phyloP scores from a whole-genome alignment of 2,113 vertebrate genomes.

The Gymnocephalus cernua region DNA sequence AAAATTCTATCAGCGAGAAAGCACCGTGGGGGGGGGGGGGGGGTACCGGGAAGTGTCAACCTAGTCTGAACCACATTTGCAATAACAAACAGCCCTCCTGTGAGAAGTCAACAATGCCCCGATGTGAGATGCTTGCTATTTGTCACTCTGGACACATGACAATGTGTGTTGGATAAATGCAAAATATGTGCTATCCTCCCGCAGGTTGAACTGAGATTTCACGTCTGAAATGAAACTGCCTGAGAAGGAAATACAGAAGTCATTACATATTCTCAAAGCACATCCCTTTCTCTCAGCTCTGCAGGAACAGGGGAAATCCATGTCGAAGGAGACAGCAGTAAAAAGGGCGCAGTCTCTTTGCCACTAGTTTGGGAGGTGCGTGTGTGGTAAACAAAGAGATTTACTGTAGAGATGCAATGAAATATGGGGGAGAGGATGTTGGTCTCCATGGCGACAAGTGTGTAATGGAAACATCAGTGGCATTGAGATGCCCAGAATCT shows the following conservation, averaged over 20 bases:
- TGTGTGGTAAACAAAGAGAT: conserved; percentile 39
- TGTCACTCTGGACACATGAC: conserved; percentile 57
- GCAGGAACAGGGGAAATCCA: conserved; percentile 39
- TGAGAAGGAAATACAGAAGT: conserved; percentile 50
- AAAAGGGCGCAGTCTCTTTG: neutral
- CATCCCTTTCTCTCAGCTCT: conserved; percentile 46
- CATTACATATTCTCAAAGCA: conserved; percentile 58
- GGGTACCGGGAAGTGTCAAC: conserved; percentile 48
- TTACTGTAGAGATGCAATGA: conserved; percentile 34
- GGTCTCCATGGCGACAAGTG: conserved; percentile 72
- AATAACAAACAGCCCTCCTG: conserved; percentile 70
- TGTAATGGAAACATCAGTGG: conserved; percentile 63
- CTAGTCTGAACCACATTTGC: conserved; percentile 51
- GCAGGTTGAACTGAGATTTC: conserved; percentile 20
- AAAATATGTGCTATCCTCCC: conserved; percentile 22
- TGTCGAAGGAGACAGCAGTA: neutral
- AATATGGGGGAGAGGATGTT: conserved; percentile 34
- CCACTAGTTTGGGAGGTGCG: conserved; percentile 19
- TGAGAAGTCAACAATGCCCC: conserved; percentile 67
- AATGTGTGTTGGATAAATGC: conserved; percentile 25
- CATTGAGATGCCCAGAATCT: conserved; percentile 54
- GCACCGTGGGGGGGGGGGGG: conserved; percentile 31
- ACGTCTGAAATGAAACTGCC: conserved; percentile 59
- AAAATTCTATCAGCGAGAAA: conserved; percentile 62
- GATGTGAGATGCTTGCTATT: conserved; percentile 56